A percentile compares a stretch with the other conserved stretches of the same genome.
phyloP scores from a whole-genome alignment of 2,888 invertebrate genomes.

The Lumbricus terrestris region DNA sequence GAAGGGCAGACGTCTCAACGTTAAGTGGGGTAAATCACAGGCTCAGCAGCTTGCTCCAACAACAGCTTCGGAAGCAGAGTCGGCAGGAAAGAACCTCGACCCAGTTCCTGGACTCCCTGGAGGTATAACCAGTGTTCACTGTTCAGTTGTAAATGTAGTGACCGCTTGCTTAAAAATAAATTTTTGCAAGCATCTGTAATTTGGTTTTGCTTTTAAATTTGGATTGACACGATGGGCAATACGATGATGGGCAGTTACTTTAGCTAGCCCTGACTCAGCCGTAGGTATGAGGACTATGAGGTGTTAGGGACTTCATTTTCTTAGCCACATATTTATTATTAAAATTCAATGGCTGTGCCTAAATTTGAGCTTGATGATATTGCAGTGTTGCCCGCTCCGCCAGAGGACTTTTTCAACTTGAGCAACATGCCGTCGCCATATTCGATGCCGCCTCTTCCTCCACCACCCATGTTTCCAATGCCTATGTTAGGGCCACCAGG shows the following conservation, averaged over 20 bases:
- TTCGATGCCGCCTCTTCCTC: slow-evolving; percentile 21
- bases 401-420: slow-evolving; percentile 70
- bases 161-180: not conserved
- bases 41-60: slow-evolving; percentile 61
- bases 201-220: not conserved
- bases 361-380: slow-evolving; percentile 20
- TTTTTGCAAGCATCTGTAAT: not conserved
- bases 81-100: slow-evolving; percentile 61
- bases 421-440: slow-evolving; percentile 45
- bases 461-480: slow-evolving; percentile 10
- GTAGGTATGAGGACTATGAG: too few relatives aligned
- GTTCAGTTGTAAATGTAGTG: not conserved
- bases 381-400: slow-evolving; percentile 67
- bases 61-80: slow-evolving; percentile 38
- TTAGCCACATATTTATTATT: not conserved
- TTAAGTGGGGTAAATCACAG: slow-evolving; percentile 97
- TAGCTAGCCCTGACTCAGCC: too few relatives aligned
- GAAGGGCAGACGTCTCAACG: slow-evolving; percentile 78
- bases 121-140: slow-evolving; percentile 47
- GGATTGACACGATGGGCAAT: not conserved
- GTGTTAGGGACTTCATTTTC: too few relatives aligned
- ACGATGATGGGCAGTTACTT: too few relatives aligned
- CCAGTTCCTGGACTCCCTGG: slow-evolving; percentile 78
- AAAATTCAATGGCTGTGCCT: not conserved
- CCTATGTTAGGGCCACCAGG: slow-evolving; percentile 29